Conservation (phyloP, 2,888 invertebrate species). For the Diaperis boleti region DNA sequence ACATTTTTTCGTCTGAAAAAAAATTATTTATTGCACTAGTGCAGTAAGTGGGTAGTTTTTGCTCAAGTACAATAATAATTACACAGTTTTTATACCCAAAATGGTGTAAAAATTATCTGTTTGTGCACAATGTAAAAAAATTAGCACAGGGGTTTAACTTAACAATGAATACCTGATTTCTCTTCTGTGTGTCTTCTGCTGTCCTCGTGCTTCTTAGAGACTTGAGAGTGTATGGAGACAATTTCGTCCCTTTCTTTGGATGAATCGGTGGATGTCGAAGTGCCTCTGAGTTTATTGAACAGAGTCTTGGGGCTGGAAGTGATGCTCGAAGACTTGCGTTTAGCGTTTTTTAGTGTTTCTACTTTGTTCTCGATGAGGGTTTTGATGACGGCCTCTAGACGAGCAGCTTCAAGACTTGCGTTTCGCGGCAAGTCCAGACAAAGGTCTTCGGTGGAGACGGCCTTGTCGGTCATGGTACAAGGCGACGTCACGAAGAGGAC, state of each 20-base stretch:
- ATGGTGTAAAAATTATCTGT: too few species aligned
- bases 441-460: constrained; percentile 77
- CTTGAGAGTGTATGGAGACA: constrained; percentile 18
- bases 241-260: constrained; percentile 38
- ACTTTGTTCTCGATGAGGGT: constrained; percentile 80
- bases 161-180: constrained; percentile 15
- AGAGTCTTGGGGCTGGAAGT: constrained; percentile 65
- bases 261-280: constrained; percentile 45
- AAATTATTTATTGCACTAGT: too few species aligned
- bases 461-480: constrained; percentile 74
- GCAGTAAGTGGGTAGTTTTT: too few species aligned
- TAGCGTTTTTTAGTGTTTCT: constrained; percentile 70
- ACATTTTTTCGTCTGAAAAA: too few species aligned
- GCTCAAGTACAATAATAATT: too few species aligned
- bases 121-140: too few species aligned
- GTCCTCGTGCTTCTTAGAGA: not conserved
- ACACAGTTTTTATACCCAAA: too few species aligned
- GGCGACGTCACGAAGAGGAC: constrained; percentile 16
- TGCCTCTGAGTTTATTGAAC: constrained; percentile 57
- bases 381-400: constrained; percentile 77
- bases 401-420: constrained; percentile 69
- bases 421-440: constrained; percentile 50
- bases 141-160: too few species aligned
- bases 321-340: constrained; percentile 60
- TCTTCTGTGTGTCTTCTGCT: not conserved